Conservation (phyloP, 2,888 invertebrate species). For the Aplocera efformata region DNA sequence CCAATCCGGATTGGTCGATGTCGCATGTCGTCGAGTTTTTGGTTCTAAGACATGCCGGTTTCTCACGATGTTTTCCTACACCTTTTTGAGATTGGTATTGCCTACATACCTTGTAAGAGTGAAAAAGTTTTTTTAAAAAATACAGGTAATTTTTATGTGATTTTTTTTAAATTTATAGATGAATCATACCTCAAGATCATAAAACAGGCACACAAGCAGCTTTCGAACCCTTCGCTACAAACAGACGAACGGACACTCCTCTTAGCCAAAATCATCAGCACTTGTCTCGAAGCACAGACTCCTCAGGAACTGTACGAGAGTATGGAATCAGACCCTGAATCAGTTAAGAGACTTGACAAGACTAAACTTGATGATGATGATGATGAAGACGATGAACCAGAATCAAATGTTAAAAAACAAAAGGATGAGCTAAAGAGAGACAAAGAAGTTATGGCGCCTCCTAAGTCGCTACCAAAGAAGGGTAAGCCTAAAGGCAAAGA, state of each 20-base stretch:
- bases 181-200: constrained; percentile 55
- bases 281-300: constrained; percentile 49
- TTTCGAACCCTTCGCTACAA: constrained; percentile 49
- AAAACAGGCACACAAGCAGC: constrained; percentile 47
- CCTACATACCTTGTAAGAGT: too few species aligned
- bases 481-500: constrained; percentile 43
- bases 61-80: too few species aligned
- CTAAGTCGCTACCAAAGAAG: constrained; percentile 57
- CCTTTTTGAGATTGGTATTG: too few species aligned
- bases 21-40: too few species aligned
- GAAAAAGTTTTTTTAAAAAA: too few species aligned
- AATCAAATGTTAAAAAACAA: neutral
- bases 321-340: constrained; percentile 42
- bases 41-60: too few species aligned
- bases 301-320: constrained; percentile 33
- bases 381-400: constrained; percentile 8
- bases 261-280: constrained; percentile 56
- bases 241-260: constrained; percentile 58
- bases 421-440: constrained; percentile 27
- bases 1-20: too few species aligned
- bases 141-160: too few species aligned
- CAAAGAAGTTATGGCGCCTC: constrained; percentile 60
- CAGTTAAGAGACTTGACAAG: constrained; percentile 21
- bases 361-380: constrained; percentile 10
- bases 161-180: too few species aligned